Base-by-base conservation (phyloP, 2,888 invertebrate species). In the Megaustenia siamemsis region DNA sequence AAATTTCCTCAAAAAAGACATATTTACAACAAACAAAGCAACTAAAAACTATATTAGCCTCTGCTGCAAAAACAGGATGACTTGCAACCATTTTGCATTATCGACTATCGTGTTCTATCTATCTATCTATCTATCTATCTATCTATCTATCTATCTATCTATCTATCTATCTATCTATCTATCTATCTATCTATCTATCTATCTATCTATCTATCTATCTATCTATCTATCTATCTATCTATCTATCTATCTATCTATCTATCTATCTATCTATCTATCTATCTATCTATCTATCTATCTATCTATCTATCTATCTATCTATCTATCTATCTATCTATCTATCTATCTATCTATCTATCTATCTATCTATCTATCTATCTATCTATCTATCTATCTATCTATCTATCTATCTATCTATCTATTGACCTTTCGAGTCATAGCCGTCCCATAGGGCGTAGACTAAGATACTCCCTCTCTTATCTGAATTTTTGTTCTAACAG, bases 151-250 rank as follows among this genome's bases (percentile, higher is more conserved):
- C 56, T 53, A 53, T 53, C 56, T 53, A 53, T 53, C 56, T 53
- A 53, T 53, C 56, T 53, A 53, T 53, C 56, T 53, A 53, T 53
- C 56, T 53, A 53, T 53, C 56, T 53, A 53, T 53, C 56, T 53
- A 53, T 53, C 56, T 53, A 53, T 53, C 56, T 53, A 53, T 53
- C 56, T 53, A 53, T 53, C 56, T 53, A 53, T 53, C 56, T 53
- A 53, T 53, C 56, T 53, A 53, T 53, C 21, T 66, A n/a, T 53
- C 56, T 53, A 53, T 53, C 56, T 53, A n/a, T n/a, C n/a, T n/a
- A n/a, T n/a, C n/a, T n/a, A n/a, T n/a, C n/a, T n/a, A n/a, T n/a
- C n/a, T n/a, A n/a, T n/a, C n/a, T n/a, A n/a, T n/a, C n/a, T n/a
- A n/a, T n/a, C n/a, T n/a, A n/a, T n/a, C n/a, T n/a, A n/a, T n/a